These are phyloP conservation scores for Maniola hyperantus DNA, from an alignment of 2,888 invertebrate genomes.

Conservation along the genomic window DNA sequence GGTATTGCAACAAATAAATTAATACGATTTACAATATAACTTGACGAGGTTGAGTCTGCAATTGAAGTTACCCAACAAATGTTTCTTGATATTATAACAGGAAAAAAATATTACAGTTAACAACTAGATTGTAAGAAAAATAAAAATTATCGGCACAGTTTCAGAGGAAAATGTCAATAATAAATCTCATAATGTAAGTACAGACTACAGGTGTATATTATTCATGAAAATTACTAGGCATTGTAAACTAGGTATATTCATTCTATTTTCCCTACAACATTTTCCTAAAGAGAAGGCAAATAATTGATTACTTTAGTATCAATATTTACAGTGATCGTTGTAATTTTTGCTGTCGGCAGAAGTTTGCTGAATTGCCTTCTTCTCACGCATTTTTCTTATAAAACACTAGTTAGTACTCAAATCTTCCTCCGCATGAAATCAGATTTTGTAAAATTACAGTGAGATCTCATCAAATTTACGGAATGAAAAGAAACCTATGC, in stretches of 20 bases:
- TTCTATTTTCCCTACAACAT: neutral
- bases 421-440: no score
- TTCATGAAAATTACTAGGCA: neutral
- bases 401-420: no score
- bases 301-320: no score
- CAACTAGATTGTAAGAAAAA: neutral
- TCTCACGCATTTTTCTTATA: no score
- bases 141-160: neutral
- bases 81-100: neutral
- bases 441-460: no score
- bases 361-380: no score
- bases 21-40: neutral
- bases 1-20: neutral
- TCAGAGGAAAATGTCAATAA: neutral
- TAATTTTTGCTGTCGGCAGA: no score
- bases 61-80: neutral
- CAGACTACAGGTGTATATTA: neutral
- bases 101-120: neutral
- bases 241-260: neutral
- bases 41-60: neutral
- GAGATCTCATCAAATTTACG: no score
- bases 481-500: no score
- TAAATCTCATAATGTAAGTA: neutral
- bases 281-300: no score
- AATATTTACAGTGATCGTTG: no score